Evolutionary conservation across 2,797 vertebrate genomes (phyloP), one percentile per base, ranked within the genome.

Genomic region (Sebastes oblongus): DNA sequence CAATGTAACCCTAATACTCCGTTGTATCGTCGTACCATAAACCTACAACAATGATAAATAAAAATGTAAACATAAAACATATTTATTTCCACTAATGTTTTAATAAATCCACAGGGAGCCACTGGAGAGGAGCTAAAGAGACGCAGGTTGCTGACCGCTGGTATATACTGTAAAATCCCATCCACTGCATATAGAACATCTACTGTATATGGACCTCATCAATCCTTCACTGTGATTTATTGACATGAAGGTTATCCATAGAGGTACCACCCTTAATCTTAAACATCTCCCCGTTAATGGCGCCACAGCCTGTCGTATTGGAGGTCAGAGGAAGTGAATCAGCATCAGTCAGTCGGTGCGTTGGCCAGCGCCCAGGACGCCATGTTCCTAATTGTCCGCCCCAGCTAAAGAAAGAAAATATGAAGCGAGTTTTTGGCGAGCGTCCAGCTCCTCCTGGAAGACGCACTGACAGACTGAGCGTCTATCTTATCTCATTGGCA

Each of bases 301-400:
- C 58, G 22, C 75, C 79, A 55, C 74, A 78, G 76, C 46, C 52
- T 60, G 69, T 86, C 81, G 61, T 70, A 11, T 18, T 76, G 77
- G 84, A 90, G 89, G 88, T 89, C 85, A 81, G 76, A 80, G 72
- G 77, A 78, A 62, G 60, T 81, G 77, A 91, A 89, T 89, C 86
- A 89, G 84, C 83, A 84, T 78, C 85, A 84, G 83, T 79, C 77
- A 59, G 34, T 36, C 34, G 11, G 50, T 62, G 69, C 50, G 61
- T 81, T 91, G 91, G 93, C 85, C 71, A 8, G 46, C 36, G n/a
- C 75, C 86, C 93, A 93, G 87, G 78, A 91, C 90, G 89, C 81
- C 70, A 80, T 93, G 93, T 91, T 90, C 89, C 77, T 90, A 84
- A 91, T 84, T 89, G 90, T 90, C 77, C 34, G 11, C 36, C 83